These are phyloP conservation scores for Bombus ignitus DNA, from an alignment of 1,140 invertebrate species.

Conservation along the genomic window DNA sequence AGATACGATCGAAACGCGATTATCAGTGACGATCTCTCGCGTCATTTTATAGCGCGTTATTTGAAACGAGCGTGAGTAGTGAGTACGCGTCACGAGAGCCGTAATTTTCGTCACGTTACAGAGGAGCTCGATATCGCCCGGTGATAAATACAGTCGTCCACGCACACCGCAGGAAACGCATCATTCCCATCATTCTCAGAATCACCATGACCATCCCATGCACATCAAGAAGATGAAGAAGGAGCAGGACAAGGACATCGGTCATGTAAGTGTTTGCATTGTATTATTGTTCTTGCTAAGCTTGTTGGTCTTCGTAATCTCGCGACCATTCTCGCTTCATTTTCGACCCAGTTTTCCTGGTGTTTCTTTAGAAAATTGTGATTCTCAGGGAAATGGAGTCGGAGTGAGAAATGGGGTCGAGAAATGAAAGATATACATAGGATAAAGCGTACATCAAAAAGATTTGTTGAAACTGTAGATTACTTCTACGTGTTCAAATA, in stretches of 20 bases:
- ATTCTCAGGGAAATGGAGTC: background rate
- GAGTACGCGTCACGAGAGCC: background rate
- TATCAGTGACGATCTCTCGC: background rate
- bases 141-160: constrained; percentile 84
- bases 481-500: background rate
- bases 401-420: background rate
- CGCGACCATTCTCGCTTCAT: background rate
- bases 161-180: constrained; percentile 86
- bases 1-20: constrained; percentile 26
- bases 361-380: background rate
- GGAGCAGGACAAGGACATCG: constrained; percentile 80
- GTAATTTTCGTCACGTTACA: constrained; percentile 82
- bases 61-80: background rate
- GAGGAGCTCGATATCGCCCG: constrained; percentile 85
- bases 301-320: background rate
- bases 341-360: background rate
- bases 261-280: constrained; percentile 75
- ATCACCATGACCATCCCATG: constrained; percentile 81
- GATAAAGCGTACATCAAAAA: background rate
- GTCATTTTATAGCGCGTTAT: background rate
- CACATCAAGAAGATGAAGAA: constrained; percentile 82
- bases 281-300: background rate
- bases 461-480: background rate
- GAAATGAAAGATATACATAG: background rate
- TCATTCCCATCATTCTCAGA: constrained; percentile 79